phyloP scores from a whole-genome alignment of 2,797 vertebrate species.

The Diceros bicornis region DNA sequence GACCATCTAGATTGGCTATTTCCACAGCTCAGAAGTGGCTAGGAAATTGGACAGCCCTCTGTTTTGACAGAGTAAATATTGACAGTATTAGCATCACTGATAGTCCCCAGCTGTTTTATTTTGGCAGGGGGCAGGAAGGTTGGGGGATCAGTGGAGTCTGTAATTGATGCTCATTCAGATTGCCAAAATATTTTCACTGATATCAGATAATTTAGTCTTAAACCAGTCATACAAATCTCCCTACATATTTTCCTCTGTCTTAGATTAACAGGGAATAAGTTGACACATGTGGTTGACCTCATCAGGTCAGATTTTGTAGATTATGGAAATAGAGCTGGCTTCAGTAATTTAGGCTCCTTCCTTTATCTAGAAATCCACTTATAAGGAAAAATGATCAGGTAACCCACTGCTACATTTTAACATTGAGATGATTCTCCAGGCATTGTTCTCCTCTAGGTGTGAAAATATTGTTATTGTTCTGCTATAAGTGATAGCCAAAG shows the following conservation, averaged over 20 bases:
- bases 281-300: neutral
- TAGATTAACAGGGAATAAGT: neutral
- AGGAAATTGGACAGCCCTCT: neutral
- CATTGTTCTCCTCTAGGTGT: neutral
- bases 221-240: neutral
- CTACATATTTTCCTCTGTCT: neutral
- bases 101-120: neutral
- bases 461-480: neutral
- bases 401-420: neutral
- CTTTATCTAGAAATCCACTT: neutral
- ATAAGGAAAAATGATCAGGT: neutral
- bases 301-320: neutral
- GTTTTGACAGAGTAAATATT: conserved; percentile 46
- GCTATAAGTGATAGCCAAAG: neutral
- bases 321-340: neutral
- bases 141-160: neutral
- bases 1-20: neutral
- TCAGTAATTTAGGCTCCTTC: neutral
- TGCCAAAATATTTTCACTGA: conserved; percentile 2
- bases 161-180: neutral
- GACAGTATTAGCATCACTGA: neutral
- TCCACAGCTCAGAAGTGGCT: neutral
- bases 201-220: conserved; percentile 35
- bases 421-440: neutral
- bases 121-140: neutral